Conservation (phyloP, 2,888 invertebrate species). For the Tanytarsus gracilentus region DNA sequence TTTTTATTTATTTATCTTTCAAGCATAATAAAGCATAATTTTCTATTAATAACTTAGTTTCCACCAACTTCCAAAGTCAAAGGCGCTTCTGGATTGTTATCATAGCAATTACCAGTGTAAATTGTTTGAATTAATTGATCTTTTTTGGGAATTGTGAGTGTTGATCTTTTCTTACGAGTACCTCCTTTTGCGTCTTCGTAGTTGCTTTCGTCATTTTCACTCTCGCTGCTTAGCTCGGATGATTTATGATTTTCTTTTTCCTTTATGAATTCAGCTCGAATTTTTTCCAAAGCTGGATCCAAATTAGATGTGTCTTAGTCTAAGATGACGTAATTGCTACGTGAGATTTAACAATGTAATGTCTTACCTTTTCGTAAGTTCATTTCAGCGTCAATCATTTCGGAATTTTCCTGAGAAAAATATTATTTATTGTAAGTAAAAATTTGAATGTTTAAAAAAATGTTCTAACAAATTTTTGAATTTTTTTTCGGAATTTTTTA, state of each 20-base stretch:
- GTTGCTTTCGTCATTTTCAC: constrained; percentile 8
- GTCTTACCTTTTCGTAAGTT: constrained; percentile 42
- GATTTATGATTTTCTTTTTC: constrained; percentile 11
- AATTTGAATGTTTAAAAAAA: too few relatives aligned
- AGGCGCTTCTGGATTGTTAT: background rate
- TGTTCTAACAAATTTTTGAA: constrained; percentile 72
- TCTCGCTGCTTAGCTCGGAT: constrained; percentile 12
- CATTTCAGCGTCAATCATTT: constrained; percentile 37
- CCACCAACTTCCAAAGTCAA: background rate
- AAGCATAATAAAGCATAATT: background rate
- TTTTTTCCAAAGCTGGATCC: constrained; percentile 24
- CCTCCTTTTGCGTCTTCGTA: background rate
- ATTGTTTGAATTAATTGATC: constrained; percentile 23
- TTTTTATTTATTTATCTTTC: background rate
- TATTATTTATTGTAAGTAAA: too few relatives aligned
- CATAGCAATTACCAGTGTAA: constrained; percentile 7
- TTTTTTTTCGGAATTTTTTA: constrained; percentile 68
- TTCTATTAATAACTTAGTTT: background rate
- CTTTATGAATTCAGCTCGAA: constrained; percentile 22
- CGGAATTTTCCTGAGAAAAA: too few relatives aligned
- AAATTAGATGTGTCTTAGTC: background rate
- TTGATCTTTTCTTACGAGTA: constrained; percentile 3
- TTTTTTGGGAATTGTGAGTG: background rate
- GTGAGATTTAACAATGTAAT: background rate
- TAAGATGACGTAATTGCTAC: background rate